Base-by-base conservation (phyloP, 2,113 vertebrate genomes). In the Cebidichthys violaceus region DNA sequence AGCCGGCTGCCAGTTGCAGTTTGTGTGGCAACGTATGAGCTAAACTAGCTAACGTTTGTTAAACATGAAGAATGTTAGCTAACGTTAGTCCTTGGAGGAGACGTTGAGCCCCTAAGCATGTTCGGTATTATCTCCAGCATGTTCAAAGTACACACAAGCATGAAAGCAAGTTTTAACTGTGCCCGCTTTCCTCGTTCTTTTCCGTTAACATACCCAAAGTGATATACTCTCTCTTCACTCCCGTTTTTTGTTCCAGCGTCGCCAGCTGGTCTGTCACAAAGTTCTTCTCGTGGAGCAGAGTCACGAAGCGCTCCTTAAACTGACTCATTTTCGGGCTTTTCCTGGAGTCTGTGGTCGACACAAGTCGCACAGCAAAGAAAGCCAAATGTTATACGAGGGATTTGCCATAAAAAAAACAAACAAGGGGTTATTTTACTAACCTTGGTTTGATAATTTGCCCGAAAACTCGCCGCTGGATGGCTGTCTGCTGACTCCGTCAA, bases 231-330 rank as follows among this genome's bases (percentile, higher is more conserved):
- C 95, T 96, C 84, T 91, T 92, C 43, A 97, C 65, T 20, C 97
- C 97, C 18, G 95, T 97, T 77, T 90, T 96, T 43, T 92, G 72
- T 67, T 98, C 97, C 85, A 97, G 74, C 1, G 75, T 90, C 0
- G 84, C 90, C 89, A 99, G 77, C 75, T 94, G 89, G 6, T 97
- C 94, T 0, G 96, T 96, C 77, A 95, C 67, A 1, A 95, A 80
- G 76, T 97, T 97, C 77, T 95, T 96, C 52, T 96, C 94, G 1
- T 95, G 87, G 76, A 98, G 94, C 86, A 96, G 76, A 8, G 89
- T 83, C 70, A 96, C 94, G 80, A 96, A 94, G 9, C 96, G 95
- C 77, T 96, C 95, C 29, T 90, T 93, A 0, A 91, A 81, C 1
- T 90, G 88, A 74, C 83, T 86, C 95, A 95, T 96, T 69, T 61